Evolutionary conservation across 2,113 vertebrate genomes (phyloP), one percentile per base, ranked within the genome.

Genomic region (Callithrix jacchus): DNA sequence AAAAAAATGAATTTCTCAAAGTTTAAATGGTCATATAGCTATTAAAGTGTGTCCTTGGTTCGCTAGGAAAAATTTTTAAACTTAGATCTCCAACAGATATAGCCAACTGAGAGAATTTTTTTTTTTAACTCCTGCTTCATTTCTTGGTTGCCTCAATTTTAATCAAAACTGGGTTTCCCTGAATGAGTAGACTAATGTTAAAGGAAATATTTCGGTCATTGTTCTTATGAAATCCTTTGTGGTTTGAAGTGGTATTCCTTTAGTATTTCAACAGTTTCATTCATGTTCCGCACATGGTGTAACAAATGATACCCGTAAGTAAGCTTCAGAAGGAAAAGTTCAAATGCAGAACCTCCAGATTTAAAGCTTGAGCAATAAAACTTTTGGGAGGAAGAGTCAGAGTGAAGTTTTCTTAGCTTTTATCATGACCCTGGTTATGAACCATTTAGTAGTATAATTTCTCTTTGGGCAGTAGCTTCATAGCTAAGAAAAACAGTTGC

Each of bases 121-220:
- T 87, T 77, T 85, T 37, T 73, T 71, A 68, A 91, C 73, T 83
- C 74, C 25, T 87, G 40, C 64, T 40, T 87, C 52, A 86, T 92
- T 95, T 93, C 93, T 95, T 84, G 21, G 45, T 96, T 96, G 68
- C 54, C 70, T 52, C 76, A 90, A 49, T 94, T 97, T 95, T 97
- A 91, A 91, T 97, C 80, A 97, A 94, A 95, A 91, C 66, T 97
- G 45, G 17, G 52, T 96, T 96, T 97, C 80, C 93, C 96, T 95
- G 87, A 95, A 95, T 92, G 87, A 95, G 37, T 85, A 66, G 80
- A 92, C 66, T 88, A 45, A 91, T 90, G 49, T 81, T 95, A 96
- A 96, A 92, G 84, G 79, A 89, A 76, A 87, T 71, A 58, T 81
- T 91, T 92, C 93, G 80, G 87, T 97, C 96, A 81, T 61, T 77